Evolutionary conservation across 2,797 vertebrate genomes (phyloP), one percentile per base, ranked within the genome.

Genomic region (Spinus olivaceus): DNA sequence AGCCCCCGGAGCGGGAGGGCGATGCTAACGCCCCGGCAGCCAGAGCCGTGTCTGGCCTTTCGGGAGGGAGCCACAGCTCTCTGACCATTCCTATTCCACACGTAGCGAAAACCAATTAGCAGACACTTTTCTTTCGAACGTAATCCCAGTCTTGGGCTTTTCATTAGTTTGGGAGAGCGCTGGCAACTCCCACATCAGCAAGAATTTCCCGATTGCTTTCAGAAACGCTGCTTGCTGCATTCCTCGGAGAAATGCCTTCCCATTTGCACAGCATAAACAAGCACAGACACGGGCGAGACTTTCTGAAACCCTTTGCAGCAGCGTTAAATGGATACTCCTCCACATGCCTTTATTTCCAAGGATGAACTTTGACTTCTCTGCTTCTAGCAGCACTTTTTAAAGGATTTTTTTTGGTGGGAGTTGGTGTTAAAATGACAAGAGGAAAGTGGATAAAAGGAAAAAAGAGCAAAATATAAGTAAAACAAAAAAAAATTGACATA

Each of bases 161-260:
- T 86, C 94, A 86, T 93, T 86, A 95, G 80, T 33, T 23, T 49
- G 66, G 87, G 50, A 74, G 74, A 66, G 69, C 17, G 39, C 5
- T 92, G 88, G 81, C 14, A 28, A 89, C 95, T 96, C 94, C 96
- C 90, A 81, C 88, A 72, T 61, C 73, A 65, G 92, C 66, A 97
- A 92, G 94, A 96, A 96, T 92, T 96, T 95, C 87, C 82, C 46
- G 4, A 73, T 59, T 86, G 94, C 94, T 93, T 95, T 95, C 78
- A 95, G 76, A 88, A 95, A 71, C 0, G 54, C 91, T 61, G 83
- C 53, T 56, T 50, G 74, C 78, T 2, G 20, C 94, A 92, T 96
- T 96, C 94, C 83, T 87, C 70, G 2, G 47, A 82, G 78, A 86
- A 90, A 94, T 69, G 95, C 76, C 87, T 76, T 35, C 32, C 87